phyloP scores from a whole-genome alignment of 2,113 vertebrate genomes.

The Helogale parvula region DNA sequence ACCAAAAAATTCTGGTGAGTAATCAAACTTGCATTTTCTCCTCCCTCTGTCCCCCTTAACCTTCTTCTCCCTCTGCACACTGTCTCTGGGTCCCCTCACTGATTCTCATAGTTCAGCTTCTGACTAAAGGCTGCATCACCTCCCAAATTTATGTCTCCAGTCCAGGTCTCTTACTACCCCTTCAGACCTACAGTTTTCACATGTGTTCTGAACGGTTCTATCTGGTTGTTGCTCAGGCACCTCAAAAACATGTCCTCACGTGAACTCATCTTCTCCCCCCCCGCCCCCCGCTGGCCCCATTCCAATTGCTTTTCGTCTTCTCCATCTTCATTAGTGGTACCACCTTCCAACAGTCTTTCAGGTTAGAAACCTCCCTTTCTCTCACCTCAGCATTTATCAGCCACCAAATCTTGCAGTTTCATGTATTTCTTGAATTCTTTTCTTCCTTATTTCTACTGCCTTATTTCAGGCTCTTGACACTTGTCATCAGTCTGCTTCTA shows the following conservation, averaged over 20 bases:
- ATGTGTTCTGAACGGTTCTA: background rate
- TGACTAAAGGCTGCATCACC: background rate
- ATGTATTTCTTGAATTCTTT: constrained; percentile 12
- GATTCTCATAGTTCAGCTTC: background rate
- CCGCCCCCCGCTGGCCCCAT: too few relatives aligned
- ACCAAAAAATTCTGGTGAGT: background rate
- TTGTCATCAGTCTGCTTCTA: background rate
- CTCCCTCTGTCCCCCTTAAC: background rate
- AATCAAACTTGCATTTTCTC: background rate
- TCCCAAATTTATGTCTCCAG: background rate
- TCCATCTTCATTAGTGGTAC: background rate
- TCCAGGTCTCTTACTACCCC: background rate
- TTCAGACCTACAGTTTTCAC: background rate
- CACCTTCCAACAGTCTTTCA: background rate
- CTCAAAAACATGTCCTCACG: background rate
- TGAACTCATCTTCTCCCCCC: background rate
- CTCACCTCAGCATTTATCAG: background rate
- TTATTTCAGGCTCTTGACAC: background rate
- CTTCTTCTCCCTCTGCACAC: background rate
- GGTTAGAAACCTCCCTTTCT: background rate
- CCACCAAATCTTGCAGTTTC: background rate
- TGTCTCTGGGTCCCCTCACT: background rate
- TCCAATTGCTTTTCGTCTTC: background rate
- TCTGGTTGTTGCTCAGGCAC: background rate
- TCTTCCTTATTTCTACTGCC: constrained; percentile 9